phyloP scores from a whole-genome alignment of 2,797 vertebrate species.

The Aphelocoma californica region DNA sequence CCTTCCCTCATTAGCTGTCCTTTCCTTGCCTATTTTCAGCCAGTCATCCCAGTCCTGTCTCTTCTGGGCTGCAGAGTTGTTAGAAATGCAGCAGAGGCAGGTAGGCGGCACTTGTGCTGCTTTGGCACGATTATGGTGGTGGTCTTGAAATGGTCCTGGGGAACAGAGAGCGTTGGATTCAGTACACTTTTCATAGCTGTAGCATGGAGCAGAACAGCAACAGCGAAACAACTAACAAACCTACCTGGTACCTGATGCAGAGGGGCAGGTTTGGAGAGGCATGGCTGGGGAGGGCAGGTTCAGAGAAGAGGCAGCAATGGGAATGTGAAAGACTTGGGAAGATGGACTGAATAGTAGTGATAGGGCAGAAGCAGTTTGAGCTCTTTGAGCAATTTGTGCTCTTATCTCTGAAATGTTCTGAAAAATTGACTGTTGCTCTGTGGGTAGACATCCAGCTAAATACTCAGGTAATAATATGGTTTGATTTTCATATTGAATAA shows the following conservation, averaged over 20 bases:
- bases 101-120: accelerated
- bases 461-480: neutral
- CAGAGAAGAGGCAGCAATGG: neutral
- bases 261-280: neutral
- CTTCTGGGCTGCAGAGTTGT: neutral
- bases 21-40: neutral
- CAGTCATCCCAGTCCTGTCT: neutral
- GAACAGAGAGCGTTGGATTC: neutral
- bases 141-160: neutral
- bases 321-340: neutral
- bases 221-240: neutral
- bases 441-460: neutral
- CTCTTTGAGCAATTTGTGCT: neutral
- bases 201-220: neutral
- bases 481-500: neutral
- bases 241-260: neutral
- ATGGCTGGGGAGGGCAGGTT: neutral
- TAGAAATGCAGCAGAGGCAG: neutral
- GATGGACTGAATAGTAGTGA: neutral
- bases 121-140: accelerated
- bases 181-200: neutral
- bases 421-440: neutral
- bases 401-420: neutral
- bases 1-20: accelerated
- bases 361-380: neutral